These are phyloP conservation scores for Nycticebus coucang DNA, from an alignment of 2,113 vertebrate species.

Conservation along the genomic window DNA sequence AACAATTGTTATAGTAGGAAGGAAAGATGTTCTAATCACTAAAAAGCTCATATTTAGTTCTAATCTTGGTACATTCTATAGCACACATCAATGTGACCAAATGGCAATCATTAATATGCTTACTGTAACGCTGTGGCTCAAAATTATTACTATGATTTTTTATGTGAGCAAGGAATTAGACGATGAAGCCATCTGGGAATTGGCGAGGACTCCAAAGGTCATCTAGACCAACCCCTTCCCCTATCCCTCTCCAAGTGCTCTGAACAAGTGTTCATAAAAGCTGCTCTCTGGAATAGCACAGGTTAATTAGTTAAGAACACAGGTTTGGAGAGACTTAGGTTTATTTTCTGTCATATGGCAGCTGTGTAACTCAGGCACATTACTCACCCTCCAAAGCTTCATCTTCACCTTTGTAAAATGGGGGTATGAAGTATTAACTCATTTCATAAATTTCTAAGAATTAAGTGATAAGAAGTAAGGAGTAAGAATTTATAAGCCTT, in stretches of 20 bases:
- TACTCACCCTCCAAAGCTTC: not conserved
- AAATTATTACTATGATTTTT: not conserved
- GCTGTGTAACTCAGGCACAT: not conserved
- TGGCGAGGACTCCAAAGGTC: not conserved
- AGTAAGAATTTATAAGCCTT: slow-evolving; percentile 20
- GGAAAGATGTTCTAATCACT: not conserved
- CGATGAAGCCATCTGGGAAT: not conserved
- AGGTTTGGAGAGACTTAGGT: not conserved
- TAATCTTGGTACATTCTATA: not conserved
- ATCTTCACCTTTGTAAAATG: slow-evolving; percentile 32
- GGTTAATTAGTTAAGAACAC: not conserved
- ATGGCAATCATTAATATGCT: not conserved
- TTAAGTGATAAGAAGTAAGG: slow-evolving; percentile 7
- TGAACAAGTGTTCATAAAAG: not conserved
- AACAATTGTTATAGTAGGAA: not conserved
- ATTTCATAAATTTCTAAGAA: not conserved
- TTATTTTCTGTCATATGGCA: not conserved
- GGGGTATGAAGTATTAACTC: not conserved
- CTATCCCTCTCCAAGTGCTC: not conserved
- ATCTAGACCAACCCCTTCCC: not conserved
- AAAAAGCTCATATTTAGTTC: slow-evolving; percentile 13
- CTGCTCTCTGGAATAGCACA: not conserved
- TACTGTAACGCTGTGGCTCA: not conserved
- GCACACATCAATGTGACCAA: not conserved
- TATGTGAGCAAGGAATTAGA: not conserved